These are phyloP conservation scores for Mongoloraphidia duomilia DNA, from an alignment of 2,888 invertebrate species.

Conservation along the genomic window DNA sequence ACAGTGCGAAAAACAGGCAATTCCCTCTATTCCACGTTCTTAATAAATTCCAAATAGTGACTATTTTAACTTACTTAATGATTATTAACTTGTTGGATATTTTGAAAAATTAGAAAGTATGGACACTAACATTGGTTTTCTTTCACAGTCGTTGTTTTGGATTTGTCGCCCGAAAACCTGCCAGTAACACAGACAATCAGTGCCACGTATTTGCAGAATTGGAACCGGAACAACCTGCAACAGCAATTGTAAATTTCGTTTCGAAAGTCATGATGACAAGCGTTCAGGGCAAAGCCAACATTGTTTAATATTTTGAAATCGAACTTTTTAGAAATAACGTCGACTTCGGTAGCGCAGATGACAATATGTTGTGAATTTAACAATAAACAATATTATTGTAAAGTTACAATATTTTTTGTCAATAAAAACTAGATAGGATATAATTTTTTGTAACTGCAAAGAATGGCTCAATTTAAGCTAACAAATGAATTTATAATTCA, in stretches of 20 bases:
- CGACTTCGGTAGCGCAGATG: constrained; percentile 8
- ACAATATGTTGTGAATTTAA: constrained; percentile 3
- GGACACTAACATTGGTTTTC: constrained; percentile 6
- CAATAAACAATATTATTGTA: not conserved
- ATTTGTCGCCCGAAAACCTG: constrained; percentile 82
- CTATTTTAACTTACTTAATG: no score
- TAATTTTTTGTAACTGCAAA: no score
- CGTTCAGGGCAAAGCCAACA: constrained; percentile 34
- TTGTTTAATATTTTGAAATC: constrained; percentile 27
- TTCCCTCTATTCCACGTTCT: no score
- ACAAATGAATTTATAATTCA: no score
- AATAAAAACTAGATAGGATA: no score
- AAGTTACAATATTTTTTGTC: no score
- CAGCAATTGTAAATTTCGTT: constrained; percentile 83
- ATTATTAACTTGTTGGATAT: no score
- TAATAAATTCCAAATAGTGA: no score
- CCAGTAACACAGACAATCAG: constrained; percentile 79
- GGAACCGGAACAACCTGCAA: constrained; percentile 86
- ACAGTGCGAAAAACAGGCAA: no score
- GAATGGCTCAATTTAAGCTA: no score
- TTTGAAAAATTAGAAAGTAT: no score
- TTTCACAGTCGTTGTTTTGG: constrained; percentile 76
- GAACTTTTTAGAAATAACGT: constrained; percentile 5
- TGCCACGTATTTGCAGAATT: constrained; percentile 95
- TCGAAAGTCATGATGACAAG: constrained; percentile 59